These are phyloP conservation scores for Argyrosomus japonicus DNA, from an alignment of 2,113 vertebrate species.

Conservation along the genomic window DNA sequence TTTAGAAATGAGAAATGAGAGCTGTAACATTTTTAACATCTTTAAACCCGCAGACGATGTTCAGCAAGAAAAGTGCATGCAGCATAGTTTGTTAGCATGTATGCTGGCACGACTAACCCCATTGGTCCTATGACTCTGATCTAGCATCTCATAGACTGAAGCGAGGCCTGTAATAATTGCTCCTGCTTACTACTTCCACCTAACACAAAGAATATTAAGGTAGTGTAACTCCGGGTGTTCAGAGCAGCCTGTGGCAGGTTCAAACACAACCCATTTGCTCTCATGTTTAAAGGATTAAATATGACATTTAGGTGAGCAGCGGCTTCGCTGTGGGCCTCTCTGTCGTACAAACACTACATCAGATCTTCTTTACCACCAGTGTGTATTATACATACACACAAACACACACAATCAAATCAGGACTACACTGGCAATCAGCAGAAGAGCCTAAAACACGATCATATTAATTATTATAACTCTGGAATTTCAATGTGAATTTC, in stretches of 20 bases:
- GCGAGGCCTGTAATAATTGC: too few relatives aligned
- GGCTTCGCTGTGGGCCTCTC: background rate
- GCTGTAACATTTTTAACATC: background rate
- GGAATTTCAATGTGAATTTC: background rate
- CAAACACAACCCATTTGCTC: background rate
- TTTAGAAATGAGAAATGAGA: too few relatives aligned
- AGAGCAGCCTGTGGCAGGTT: background rate
- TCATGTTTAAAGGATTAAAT: constrained; percentile 18
- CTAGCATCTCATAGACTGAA: too few relatives aligned
- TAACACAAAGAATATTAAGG: background rate
- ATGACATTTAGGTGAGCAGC: constrained; percentile 6
- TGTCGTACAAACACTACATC: background rate
- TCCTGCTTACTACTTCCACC: background rate
- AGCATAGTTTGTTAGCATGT: too few relatives aligned
- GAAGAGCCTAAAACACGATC: background rate
- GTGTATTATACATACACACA: background rate
- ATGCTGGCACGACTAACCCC: too few relatives aligned
- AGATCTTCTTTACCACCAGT: too few relatives aligned
- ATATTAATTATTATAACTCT: background rate
- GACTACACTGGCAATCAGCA: background rate
- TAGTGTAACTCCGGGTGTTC: background rate
- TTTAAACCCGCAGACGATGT: background rate
- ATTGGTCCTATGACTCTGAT: too few relatives aligned
- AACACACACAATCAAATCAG: background rate
- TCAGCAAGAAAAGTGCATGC: too few relatives aligned